Evolutionary conservation across 2,888 invertebrate species (phyloP).

Genomic region (Pemphredon lugubris): DNA sequence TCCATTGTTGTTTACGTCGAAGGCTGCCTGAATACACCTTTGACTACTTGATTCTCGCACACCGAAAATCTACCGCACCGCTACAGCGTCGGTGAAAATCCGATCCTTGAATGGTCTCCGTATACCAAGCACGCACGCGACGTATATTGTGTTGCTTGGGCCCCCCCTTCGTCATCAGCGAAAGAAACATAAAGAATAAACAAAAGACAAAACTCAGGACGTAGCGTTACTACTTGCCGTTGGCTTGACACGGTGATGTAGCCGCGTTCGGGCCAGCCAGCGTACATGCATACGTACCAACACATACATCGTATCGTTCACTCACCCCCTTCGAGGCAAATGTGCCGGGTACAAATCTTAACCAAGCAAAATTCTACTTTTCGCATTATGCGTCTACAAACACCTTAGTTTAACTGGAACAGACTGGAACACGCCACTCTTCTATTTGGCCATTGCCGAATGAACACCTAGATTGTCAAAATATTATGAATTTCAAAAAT

Average conservation of each 20-base stretch:
- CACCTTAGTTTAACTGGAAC: too few relatives aligned
- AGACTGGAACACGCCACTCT: too few relatives aligned
- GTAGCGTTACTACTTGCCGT: slow-evolving; percentile 61
- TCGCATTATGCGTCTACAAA: slow-evolving; percentile 7
- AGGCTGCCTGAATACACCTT: slow-evolving; percentile 70
- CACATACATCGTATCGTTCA: slow-evolving; percentile 18
- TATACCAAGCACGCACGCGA: slow-evolving; percentile 16
- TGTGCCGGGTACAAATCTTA: slow-evolving; percentile 4
- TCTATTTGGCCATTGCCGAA: too few relatives aligned
- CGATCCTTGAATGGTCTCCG: slow-evolving; percentile 32
- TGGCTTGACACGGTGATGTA: slow-evolving; percentile 55
- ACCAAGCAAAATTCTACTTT: slow-evolving; percentile 27
- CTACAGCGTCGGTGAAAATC: slow-evolving; percentile 10
- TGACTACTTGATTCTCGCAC: slow-evolving; percentile 65
- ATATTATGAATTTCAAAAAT: too few relatives aligned
- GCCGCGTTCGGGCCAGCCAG: slow-evolving; percentile 55
- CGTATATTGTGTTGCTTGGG: slow-evolving; percentile 4
- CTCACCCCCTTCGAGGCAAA: background rate
- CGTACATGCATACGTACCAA: too few relatives aligned
- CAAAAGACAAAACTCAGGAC: slow-evolving; percentile 57
- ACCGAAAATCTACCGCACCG: slow-evolving; percentile 22
- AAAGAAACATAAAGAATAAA: slow-evolving; percentile 53
- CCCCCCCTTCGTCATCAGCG: slow-evolving; percentile 1
- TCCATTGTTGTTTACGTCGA: slow-evolving; percentile 75
- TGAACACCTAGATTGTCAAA: too few relatives aligned